These are phyloP conservation scores for Gobiocypris rarus DNA, from an alignment of 2,113 vertebrate genomes.

Conservation along the genomic window DNA sequence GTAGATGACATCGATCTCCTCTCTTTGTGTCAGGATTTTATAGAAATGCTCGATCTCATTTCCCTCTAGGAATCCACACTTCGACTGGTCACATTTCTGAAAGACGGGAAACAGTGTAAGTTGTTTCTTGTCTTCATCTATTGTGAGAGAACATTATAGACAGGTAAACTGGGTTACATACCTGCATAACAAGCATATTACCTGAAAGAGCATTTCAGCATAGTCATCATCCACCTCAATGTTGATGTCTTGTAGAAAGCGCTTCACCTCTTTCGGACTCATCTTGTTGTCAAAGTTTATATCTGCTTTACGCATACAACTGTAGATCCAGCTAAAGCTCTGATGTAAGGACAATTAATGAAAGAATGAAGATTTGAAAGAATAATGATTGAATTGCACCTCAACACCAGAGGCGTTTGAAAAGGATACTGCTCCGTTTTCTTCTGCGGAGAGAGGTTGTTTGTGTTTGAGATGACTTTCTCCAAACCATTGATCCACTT, in stretches of 20 bases:
- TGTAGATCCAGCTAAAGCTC: slow-evolving; percentile 88
- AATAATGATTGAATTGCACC: neutral
- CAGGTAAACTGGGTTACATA: neutral
- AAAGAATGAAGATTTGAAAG: neutral
- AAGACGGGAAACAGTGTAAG: slow-evolving; percentile 24
- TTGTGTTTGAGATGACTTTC: slow-evolving; percentile 82
- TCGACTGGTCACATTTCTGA: slow-evolving; percentile 90
- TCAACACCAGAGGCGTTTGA: neutral
- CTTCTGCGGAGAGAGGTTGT: slow-evolving; percentile 80
- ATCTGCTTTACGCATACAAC: slow-evolving; percentile 89
- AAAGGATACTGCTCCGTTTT: slow-evolving; percentile 96
- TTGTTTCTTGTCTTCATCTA: neutral
- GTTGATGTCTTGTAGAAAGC: slow-evolving; percentile 90
- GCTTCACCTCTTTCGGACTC: slow-evolving; percentile 87
- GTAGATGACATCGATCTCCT: slow-evolving; percentile 86
- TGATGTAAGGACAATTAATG: slow-evolving; percentile 75
- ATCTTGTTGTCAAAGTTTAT: slow-evolving; percentile 91
- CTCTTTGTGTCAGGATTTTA: slow-evolving; percentile 85
- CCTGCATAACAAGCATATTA: slow-evolving; percentile 60
- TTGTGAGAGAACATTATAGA: neutral
- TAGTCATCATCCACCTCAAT: slow-evolving; percentile 87
- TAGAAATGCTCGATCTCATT: slow-evolving; percentile 91
- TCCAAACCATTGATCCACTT: slow-evolving; percentile 87
- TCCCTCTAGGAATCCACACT: slow-evolving; percentile 84
- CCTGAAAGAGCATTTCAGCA: slow-evolving; percentile 86